phyloP scores from a whole-genome alignment of 2,113 vertebrate species.

The Blennius ocellaris region DNA sequence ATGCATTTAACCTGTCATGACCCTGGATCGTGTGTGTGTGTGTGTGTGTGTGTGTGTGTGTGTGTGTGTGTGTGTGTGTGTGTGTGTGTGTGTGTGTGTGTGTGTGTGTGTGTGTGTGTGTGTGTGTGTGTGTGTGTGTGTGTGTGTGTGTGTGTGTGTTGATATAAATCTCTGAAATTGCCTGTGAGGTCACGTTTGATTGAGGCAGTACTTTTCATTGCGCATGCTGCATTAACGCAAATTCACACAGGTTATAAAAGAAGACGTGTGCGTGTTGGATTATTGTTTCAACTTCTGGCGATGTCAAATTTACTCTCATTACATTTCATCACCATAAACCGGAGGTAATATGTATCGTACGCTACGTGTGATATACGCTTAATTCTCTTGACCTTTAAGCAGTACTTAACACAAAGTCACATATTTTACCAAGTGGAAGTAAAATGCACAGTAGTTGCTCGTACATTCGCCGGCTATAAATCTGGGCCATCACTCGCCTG shows the following conservation, averaged over 20 bases:
- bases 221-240: neutral
- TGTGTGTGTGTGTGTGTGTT: neutral
- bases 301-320: neutral
- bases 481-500: slow-evolving; percentile 15
- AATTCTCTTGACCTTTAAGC: neutral
- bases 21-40: neutral
- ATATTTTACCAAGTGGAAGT: neutral
- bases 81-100: neutral
- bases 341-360: neutral
- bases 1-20: slow-evolving; percentile 15
- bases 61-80: too few species aligned
- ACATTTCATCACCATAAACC: neutral
- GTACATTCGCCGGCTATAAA: slow-evolving; percentile 17
- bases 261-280: neutral
- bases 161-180: neutral
- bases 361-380: neutral
- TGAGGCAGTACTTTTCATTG: neutral
- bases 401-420: neutral
- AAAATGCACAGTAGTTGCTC: slow-evolving; percentile 1
- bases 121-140: slow-evolving; percentile 7
- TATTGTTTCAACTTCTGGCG: neutral
- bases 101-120: slow-evolving; percentile 15
- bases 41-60: neutral
- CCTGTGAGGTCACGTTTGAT: slow-evolving; percentile 3
- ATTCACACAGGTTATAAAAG: neutral